Conservation (phyloP, 2,113 vertebrate genomes). For the Myodes glareolus region DNA sequence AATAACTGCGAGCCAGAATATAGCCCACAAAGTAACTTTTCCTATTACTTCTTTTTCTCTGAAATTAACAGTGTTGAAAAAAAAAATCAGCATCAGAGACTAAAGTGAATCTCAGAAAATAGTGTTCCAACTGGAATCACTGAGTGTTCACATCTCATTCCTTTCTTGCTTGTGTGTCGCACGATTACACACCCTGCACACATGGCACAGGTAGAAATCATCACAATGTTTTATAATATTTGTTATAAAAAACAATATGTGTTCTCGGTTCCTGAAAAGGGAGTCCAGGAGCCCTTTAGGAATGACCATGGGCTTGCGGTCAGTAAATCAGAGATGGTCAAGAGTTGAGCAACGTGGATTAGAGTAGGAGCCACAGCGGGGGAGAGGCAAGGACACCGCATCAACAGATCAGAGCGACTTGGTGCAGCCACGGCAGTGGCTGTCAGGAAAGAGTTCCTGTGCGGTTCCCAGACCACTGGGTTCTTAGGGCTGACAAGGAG, state of each 20-base stretch:
- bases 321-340: neutral
- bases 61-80: constrained; percentile 34
- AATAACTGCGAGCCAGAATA: constrained; percentile 45
- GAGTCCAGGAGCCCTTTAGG: neutral
- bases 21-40: constrained; percentile 48
- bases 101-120: neutral
- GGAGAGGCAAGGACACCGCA: neutral
- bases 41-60: constrained; percentile 24
- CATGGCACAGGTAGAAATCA: neutral
- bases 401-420: rapidly evolving
- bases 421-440: rapidly evolving
- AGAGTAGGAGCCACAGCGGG: neutral
- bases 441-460: neutral
- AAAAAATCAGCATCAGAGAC: neutral
- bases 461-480: neutral
- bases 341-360: too few species aligned
- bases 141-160: neutral
- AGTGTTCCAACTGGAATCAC: neutral
- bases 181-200: neutral
- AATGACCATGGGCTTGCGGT: neutral
- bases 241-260: neutral
- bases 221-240: neutral
- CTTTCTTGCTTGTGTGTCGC: neutral
- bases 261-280: neutral
- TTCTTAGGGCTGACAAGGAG: neutral